A percentile compares a stretch with the other conserved stretches of the same genome.
These are phyloP conservation scores for Pogonocichla stellata DNA, from an alignment of 2,113 vertebrate species.

Conservation along the genomic window DNA sequence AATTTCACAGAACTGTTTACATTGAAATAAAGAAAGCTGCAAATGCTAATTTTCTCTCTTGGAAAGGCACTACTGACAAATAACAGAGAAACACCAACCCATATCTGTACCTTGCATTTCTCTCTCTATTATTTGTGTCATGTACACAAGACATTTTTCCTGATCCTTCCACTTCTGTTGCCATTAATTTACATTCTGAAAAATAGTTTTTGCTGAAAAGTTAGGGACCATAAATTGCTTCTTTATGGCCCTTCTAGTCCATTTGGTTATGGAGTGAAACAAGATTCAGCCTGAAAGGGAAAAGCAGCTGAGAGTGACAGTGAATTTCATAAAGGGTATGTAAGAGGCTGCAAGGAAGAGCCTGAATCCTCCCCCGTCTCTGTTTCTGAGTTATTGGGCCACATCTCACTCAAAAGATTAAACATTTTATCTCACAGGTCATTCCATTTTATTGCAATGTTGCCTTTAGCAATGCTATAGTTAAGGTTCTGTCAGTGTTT, in stretches of 20 bases:
- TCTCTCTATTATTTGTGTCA: background rate
- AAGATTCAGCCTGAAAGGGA: slow-evolving; percentile 37
- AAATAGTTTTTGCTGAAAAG: slow-evolving; percentile 51
- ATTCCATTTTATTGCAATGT: slow-evolving; percentile 53
- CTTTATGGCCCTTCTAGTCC: slow-evolving; percentile 41
- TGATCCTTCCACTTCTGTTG: background rate
- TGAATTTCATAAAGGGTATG: slow-evolving; percentile 37
- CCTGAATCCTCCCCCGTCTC: background rate
- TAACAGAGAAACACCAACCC: background rate
- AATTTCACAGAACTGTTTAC: background rate
- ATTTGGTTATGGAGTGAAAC: slow-evolving; percentile 27
- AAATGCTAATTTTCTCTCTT: background rate
- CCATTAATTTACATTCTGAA: slow-evolving; percentile 26
- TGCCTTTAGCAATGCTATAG: slow-evolving; percentile 54
- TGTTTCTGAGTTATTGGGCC: slow-evolving; percentile 54
- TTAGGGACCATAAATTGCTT: slow-evolving; percentile 24
- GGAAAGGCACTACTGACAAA: background rate
- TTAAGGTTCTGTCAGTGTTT: slow-evolving; percentile 63
- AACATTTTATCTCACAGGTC: slow-evolving; percentile 62
- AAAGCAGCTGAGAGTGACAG: slow-evolving; percentile 46
- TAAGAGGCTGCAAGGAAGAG: background rate
- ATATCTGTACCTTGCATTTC: background rate
- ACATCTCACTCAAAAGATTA: slow-evolving; percentile 70
- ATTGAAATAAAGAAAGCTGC: background rate
- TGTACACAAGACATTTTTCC: background rate